These are phyloP conservation scores for Acrocephalus scirpaceus DNA, from an alignment of 2,797 vertebrate species.

Conservation along the genomic window DNA sequence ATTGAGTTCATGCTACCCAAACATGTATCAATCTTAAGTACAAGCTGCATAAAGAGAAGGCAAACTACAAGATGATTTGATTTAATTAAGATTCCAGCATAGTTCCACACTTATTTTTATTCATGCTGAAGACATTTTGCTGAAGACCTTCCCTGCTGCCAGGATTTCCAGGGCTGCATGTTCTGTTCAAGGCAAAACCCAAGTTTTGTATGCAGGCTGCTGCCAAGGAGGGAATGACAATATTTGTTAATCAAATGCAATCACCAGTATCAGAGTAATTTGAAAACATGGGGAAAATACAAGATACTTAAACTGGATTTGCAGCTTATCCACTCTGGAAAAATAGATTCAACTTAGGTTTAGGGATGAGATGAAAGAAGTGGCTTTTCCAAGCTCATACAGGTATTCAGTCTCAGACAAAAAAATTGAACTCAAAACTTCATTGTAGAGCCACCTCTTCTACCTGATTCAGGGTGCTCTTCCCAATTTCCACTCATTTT, in stretches of 20 bases:
- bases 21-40: not conserved
- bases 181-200: not conserved
- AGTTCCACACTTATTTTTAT: not conserved
- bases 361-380: not conserved
- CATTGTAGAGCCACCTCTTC: not conserved
- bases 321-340: not conserved
- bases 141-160: not conserved
- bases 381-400: not conserved
- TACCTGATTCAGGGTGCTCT: not conserved
- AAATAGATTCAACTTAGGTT: not conserved
- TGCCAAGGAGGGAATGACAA: not conserved
- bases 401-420: not conserved
- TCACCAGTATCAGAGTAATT: not conserved
- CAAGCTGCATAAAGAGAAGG: not conserved
- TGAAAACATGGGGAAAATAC: not conserved
- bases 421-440: not conserved
- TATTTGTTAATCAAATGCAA: not conserved
- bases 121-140: not conserved
- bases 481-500: not conserved
- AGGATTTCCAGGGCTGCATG: not conserved
- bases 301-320: not conserved
- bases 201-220: not conserved
- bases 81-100: not conserved
- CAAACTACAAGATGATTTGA: not conserved
- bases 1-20: slow-evolving; percentile 1